phyloP scores from a whole-genome alignment of 2,888 invertebrate species.

The Prosopocoilus inquinatus region DNA sequence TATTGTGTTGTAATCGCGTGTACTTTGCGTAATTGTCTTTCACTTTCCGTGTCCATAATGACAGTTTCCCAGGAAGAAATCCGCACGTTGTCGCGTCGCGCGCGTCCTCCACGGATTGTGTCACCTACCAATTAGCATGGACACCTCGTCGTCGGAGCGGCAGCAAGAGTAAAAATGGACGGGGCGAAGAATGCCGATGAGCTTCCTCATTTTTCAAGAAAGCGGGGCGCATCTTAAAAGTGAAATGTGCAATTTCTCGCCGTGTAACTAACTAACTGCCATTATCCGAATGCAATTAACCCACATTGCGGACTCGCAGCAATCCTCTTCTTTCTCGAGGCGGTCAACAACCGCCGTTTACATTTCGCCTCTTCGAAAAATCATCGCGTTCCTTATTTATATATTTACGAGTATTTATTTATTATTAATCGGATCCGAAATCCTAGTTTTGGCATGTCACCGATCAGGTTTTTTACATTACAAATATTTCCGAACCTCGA shows the following conservation, averaged over 20 bases:
- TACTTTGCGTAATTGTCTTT: no score
- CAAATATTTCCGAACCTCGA: neutral
- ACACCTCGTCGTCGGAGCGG: no score
- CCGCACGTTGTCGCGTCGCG: no score
- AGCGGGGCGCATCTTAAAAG: conserved; percentile 1
- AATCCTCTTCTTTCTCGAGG: neutral
- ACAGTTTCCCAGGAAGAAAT: no score
- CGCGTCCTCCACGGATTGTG: no score
- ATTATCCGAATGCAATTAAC: conserved; percentile 9
- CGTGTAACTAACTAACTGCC: conserved; percentile 2
- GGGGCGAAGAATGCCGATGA: neutral
- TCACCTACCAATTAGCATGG: no score
- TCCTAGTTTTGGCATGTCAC: neutral
- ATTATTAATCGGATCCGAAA: neutral
- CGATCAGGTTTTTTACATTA: neutral
- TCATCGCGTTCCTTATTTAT: neutral
- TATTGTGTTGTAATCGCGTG: no score
- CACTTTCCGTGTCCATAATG: no score
- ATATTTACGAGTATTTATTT: neutral
- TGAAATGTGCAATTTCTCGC: conserved; percentile 2
- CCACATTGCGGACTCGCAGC: conserved; percentile 1
- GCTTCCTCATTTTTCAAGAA: neutral
- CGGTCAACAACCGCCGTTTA: neutral
- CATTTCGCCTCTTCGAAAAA: no score
- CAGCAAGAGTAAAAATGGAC: no score